phyloP scores from a whole-genome alignment of 1,140 invertebrate genomes.

The Drosophila bocqueti region DNA sequence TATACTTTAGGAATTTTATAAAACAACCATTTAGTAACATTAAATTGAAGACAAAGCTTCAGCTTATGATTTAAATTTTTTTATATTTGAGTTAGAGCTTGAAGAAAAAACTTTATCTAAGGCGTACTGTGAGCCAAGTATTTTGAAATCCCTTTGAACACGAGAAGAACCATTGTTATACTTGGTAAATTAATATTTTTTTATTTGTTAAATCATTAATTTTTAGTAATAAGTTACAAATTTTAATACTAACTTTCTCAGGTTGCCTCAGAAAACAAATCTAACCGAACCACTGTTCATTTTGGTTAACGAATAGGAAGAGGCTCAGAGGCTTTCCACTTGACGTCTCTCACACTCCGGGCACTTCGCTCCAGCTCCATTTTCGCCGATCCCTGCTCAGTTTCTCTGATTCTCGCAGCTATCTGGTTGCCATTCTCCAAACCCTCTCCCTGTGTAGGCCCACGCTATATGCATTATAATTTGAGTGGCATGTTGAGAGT shows the following conservation, averaged over 20 bases:
- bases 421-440: slow-evolving; percentile 14
- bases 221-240: background rate
- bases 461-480: slow-evolving; percentile 75
- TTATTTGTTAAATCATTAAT: background rate
- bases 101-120: no score
- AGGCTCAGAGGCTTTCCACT: slow-evolving; percentile 40
- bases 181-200: background rate
- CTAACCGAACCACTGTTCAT: slow-evolving; percentile 13
- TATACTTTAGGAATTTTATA: background rate
- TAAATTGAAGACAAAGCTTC: background rate
- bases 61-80: background rate
- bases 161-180: rapidly evolving
- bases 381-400: background rate
- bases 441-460: slow-evolving; percentile 9
- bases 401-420: background rate
- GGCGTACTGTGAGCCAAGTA: background rate
- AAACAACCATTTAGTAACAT: background rate
- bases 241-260: no score
- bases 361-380: background rate
- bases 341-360: slow-evolving; percentile 30
- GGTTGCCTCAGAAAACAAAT: background rate
- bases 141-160: background rate
- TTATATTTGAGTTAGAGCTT: background rate
- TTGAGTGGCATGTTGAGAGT: slow-evolving; percentile 81
- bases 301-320: slow-evolving; percentile 32